Evolutionary conservation across 2,888 invertebrate genomes (phyloP).

Genomic region (Drosophila ezoana): DNA sequence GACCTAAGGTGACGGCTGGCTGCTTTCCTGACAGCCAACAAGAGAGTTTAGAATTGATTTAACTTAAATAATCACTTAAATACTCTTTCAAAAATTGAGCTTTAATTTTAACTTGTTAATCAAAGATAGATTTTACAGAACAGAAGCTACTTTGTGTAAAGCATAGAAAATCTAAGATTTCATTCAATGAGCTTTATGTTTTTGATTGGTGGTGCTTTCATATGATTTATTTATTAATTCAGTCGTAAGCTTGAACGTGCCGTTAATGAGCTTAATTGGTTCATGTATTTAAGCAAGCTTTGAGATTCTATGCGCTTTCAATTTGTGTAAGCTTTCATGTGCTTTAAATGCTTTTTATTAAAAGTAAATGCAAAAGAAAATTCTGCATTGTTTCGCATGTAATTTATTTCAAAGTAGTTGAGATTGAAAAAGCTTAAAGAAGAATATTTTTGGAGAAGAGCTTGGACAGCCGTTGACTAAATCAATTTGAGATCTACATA

Average conservation of each 20-base stretch:
- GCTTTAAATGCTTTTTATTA: background rate
- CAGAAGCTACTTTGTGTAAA: background rate
- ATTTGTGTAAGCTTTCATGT: background rate
- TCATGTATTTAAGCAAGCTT: no score
- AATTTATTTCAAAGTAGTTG: no score
- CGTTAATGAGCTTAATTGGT: no score
- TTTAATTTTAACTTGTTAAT: background rate
- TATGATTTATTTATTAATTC: no score
- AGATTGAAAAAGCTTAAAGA: no score
- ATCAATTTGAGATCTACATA: no score
- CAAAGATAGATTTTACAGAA: background rate
- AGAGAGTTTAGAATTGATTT: background rate
- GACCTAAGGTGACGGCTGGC: slow-evolving; percentile 47
- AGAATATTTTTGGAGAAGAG: no score
- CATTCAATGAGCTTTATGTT: background rate
- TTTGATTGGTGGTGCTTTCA: background rate
- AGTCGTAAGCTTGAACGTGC: no score
- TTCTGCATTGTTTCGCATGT: no score
- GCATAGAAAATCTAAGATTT: background rate
- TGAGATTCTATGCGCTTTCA: no score
- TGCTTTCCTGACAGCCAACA: background rate
- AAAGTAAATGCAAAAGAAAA: no score
- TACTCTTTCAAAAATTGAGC: background rate
- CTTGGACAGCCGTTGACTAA: no score
- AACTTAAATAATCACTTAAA: background rate